Conservation (phyloP, 2,888 invertebrate species). For the Hoplodrina ambigua region DNA sequence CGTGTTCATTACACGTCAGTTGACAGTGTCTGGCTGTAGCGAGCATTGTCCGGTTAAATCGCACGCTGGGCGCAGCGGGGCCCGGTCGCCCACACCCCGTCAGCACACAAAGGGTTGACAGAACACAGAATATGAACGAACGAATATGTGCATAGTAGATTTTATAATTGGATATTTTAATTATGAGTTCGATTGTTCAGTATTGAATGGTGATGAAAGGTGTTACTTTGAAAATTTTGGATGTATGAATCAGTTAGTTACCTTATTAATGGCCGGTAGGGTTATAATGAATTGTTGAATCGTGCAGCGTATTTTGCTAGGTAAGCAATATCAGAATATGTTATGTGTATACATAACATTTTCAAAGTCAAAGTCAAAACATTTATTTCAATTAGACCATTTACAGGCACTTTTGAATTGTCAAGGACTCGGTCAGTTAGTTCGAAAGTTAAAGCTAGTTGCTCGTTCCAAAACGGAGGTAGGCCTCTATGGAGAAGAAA, state of each 20-base stretch:
- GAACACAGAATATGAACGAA: conserved; percentile 45
- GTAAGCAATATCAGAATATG: not conserved
- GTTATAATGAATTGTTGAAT: not conserved
- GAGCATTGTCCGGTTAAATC: conserved; percentile 62
- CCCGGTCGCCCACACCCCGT: conserved; percentile 72
- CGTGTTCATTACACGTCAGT: conserved; percentile 78
- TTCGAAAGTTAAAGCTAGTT: too few species aligned
- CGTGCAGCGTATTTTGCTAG: not conserved
- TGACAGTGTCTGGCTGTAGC: conserved; percentile 56
- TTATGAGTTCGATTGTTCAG: conserved; percentile 52
- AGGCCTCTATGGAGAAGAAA: too few species aligned
- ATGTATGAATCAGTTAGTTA: not conserved
- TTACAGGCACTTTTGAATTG: too few species aligned
- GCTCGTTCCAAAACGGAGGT: too few species aligned
- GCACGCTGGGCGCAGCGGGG: conserved; percentile 75
- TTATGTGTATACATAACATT: too few species aligned
- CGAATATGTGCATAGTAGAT: conserved; percentile 59
- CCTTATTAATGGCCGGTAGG: not conserved
- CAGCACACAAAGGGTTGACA: conserved; percentile 62
- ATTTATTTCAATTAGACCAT: too few species aligned
- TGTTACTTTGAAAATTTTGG: conserved; percentile 26
- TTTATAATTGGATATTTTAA: conserved; percentile 65
- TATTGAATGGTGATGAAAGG: conserved; percentile 32
- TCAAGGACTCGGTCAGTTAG: too few species aligned
- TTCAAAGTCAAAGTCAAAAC: too few species aligned